Base-by-base conservation (phyloP, 2,113 vertebrate genomes). In the Cyanoliseus patagonus region DNA sequence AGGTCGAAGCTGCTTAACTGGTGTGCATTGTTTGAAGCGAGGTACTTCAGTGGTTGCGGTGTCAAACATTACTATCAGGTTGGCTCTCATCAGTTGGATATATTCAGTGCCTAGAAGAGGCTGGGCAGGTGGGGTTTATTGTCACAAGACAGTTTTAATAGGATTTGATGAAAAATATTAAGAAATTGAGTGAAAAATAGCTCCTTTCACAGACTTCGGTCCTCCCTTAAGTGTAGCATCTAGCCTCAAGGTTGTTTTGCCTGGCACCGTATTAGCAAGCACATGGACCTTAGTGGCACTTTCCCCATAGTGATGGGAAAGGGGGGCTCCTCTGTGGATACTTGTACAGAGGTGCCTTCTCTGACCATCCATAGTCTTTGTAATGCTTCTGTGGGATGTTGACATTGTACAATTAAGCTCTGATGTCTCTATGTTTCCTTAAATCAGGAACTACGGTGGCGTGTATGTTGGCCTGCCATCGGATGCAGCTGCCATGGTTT, bases 401-500 rank as follows among this genome's bases (percentile, higher is more conserved):
- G 5, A 35, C 37, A 4, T 28, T 69, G 11, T 24, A 47, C 64
- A 25, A 9, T 11, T 51, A 33, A 68, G 7, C 67, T 64, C 28
- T 91, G 37, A 77, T 62, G 75, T 76, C 44, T 87, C 51, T 66
- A 7, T 85, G 30, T 78, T 88, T 91, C 55, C 79, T 84, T 67
- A 31, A 47, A 37, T 76, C 95, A 99, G 99, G 98, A 99, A 99
- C 96, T 99, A 99, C 19, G 99, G 99, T 0, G 99, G 99, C 1
- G 99, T 99, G 2, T 99, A 99, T 13, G 99, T 99, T 53, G 99
- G 99, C 37, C 96, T 99, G 46, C 99, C 99, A 0, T 93, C 98
- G 4, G 99, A 99, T 7, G 94, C 98, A 17, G 97, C 98, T 74
- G 92, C 92, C 44, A 98, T 99, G 87, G 98, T 98, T 76, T 95